Evolutionary conservation across 1,140 invertebrate genomes (phyloP), one percentile per base, ranked within the genome.

Genomic region (Neodiprion virginianus): DNA sequence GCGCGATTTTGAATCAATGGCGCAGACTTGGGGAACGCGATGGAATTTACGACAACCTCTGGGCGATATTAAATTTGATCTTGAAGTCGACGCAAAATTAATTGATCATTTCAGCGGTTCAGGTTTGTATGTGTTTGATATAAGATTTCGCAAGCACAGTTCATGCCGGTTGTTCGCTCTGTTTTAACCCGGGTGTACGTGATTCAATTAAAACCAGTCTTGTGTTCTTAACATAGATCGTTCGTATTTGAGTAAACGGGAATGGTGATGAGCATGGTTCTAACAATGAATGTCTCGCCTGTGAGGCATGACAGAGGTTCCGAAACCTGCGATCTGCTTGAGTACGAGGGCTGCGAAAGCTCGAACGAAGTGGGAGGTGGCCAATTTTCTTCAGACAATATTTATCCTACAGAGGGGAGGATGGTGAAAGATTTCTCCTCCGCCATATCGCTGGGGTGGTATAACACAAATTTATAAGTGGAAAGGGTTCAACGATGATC

Each of bases 361-460:
- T 17, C n/a, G 70, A 73, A 72, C 48, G 68, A 67, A 67, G 50
- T 68, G 75, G 75, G 73, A 80, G 77, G 76, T 80, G 80, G 80
- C 78, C 80, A 81, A 81, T 81, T 81, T 81, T 81, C 79, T 81
- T 80, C 79, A 76, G 80, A 81, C 80, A 81, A 81, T 81, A 81
- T 81, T 81, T 79, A 81, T 77, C 79, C 77, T 79, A 48, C 76
- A 69, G 72, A 77, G 68, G 72, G 79, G 79, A 81, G 80, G 78
- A 80, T 80, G 80, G 72, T 77, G 74, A 68, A 72, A 74, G 79
- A 78, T 80, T 80, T 80, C 77, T 67, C 74, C 71, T 72, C 71
- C 53, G 48, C 49, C 50, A 69, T 69, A 74, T 75, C 74, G 53
- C 53, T 61, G 11, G 53, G 53, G 8, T 8, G n/a, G n/a, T 40